A percentile compares a stretch with the other conserved stretches of the same genome.
Evolutionary conservation across 2,113 vertebrate genomes (phyloP).

Genomic region (Pseudopodoces humilis): DNA sequence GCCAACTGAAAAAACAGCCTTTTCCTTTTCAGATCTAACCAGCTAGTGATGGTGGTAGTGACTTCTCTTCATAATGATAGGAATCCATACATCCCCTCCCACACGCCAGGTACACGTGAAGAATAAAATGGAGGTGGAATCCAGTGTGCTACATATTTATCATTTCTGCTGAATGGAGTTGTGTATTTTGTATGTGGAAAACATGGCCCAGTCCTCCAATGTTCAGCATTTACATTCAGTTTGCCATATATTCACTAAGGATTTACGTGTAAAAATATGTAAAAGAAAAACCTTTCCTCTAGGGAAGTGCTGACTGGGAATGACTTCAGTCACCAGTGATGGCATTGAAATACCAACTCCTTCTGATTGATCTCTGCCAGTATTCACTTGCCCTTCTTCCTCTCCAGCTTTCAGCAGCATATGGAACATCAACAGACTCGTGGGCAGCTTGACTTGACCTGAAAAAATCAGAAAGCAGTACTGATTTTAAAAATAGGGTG

Average conservation of each 20-base stretch:
- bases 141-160: background rate
- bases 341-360: background rate
- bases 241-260: background rate
- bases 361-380: slow-evolving; percentile 20
- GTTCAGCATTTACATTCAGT: background rate
- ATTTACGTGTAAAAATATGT: background rate
- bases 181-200: background rate
- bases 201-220: background rate
- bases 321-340: background rate
- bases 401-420: slow-evolving; percentile 25
- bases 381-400: slow-evolving; percentile 13
- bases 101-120: rapidly evolving
- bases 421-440: slow-evolving; percentile 30
- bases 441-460: slow-evolving; percentile 40
- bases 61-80: background rate
- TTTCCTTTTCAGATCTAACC: slow-evolving; percentile 30
- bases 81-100: background rate
- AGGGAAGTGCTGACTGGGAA: background rate
- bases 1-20: slow-evolving; percentile 43
- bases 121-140: background rate
- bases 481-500: slow-evolving; percentile 48
- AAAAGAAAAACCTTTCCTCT: background rate
- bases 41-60: background rate
- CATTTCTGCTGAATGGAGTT: background rate
- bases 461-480: slow-evolving; percentile 43